phyloP scores from a whole-genome alignment of 2,888 invertebrate species.

The Xestoiulus laeticollis region DNA sequence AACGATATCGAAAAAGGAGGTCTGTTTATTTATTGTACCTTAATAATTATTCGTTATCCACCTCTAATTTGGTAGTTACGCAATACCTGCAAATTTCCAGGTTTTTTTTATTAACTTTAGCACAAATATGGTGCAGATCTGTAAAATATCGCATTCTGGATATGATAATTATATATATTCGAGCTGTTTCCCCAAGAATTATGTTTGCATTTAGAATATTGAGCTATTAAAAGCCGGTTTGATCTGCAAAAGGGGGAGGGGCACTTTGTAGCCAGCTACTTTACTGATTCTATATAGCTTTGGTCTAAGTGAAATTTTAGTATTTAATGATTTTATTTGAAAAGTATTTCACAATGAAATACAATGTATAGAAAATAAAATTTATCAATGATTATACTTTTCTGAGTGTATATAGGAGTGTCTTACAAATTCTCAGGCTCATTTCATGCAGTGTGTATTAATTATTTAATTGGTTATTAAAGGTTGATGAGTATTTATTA shows the following conservation, averaged over 20 bases:
- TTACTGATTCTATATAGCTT: neutral
- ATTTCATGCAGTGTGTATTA: too few relatives aligned
- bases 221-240: neutral
- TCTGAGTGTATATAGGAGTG: too few relatives aligned
- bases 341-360: too few relatives aligned
- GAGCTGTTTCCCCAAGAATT: neutral
- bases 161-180: neutral
- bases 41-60: neutral
- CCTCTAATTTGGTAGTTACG: neutral
- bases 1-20: conserved; percentile 54
- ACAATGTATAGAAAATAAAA: too few relatives aligned
- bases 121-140: neutral
- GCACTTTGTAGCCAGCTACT: too few relatives aligned
- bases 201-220: neutral
- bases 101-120: too few relatives aligned
- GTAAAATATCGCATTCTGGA: neutral
- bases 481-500: too few relatives aligned
- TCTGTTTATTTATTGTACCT: neutral
- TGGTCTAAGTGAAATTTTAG: neutral
- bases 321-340: too few relatives aligned
- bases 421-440: too few relatives aligned
- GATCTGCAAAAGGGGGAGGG: conserved; percentile 12
- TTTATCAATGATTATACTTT: too few relatives aligned
- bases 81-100: neutral
- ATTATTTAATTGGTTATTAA: too few relatives aligned